phyloP scores from a whole-genome alignment of 2,113 vertebrate genomes.

The Meriones unguiculatus region DNA sequence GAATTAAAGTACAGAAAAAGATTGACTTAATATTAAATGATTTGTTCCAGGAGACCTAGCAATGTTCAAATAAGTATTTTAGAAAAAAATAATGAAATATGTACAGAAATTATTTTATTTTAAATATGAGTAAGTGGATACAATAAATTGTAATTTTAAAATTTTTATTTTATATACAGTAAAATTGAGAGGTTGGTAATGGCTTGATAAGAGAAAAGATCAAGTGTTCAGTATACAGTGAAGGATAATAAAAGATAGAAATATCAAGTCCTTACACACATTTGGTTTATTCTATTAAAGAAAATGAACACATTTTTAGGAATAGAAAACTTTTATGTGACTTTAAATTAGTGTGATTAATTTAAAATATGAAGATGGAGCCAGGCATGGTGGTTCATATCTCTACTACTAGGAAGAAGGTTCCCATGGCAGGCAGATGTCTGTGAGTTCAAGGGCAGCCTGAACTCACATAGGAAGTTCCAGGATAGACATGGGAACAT shows the following conservation, averaged over 20 bases:
- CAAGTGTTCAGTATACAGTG: constrained; percentile 40
- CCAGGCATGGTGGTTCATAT: not conserved
- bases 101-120: constrained; percentile 52
- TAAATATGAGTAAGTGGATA: constrained; percentile 10
- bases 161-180: not conserved
- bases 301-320: not conserved
- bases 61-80: constrained; percentile 22
- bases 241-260: constrained; percentile 27
- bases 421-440: not conserved
- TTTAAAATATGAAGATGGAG: constrained; percentile 24
- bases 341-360: constrained; percentile 19
- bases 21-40: constrained; percentile 55
- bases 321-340: constrained; percentile 25
- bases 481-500: not conserved
- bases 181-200: not conserved
- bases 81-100: constrained; percentile 47
- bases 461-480: not conserved
- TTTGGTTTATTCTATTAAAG: not conserved
- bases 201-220: not conserved
- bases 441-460: not conserved
- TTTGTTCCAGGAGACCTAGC: constrained; percentile 45
- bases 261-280: not conserved
- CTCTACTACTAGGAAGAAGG: not conserved
- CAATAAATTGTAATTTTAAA: constrained; percentile 17
- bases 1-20: constrained; percentile 52